phyloP scores from a whole-genome alignment of 2,888 invertebrate species.

The Melolontha melolontha region DNA sequence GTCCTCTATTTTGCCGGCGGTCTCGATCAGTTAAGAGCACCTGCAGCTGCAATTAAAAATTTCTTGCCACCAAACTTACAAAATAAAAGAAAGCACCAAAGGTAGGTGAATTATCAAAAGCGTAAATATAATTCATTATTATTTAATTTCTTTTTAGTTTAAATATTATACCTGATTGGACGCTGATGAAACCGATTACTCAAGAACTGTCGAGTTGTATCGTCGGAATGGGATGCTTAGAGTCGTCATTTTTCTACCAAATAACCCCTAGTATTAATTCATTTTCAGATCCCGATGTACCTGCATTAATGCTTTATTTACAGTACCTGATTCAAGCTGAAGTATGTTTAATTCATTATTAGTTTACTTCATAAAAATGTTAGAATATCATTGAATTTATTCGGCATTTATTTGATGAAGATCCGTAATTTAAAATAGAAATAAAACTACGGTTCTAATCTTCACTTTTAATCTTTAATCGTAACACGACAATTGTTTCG shows the following conservation, averaged over 20 bases:
- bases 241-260: conserved; percentile 81
- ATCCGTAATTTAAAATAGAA: too few relatives aligned
- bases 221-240: conserved; percentile 84
- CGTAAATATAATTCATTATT: background rate
- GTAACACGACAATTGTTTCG: too few relatives aligned
- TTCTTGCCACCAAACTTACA: conserved; percentile 45
- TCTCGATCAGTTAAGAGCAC: conserved; percentile 71
- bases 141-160: conserved; percentile 54
- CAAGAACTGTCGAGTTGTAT: conserved; percentile 71
- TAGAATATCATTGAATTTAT: too few relatives aligned
- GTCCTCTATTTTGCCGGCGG: conserved; percentile 81
- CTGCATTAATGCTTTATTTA: conserved; percentile 81
- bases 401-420: too few relatives aligned
- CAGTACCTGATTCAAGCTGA: conserved; percentile 90
- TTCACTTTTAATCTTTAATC: too few relatives aligned
- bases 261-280: conserved; percentile 75
- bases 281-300: conserved; percentile 73
- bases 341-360: conserved; percentile 66
- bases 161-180: conserved; percentile 66
- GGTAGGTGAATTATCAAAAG: conserved; percentile 35
- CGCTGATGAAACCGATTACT: conserved; percentile 62
- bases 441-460: too few relatives aligned
- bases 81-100: conserved; percentile 38
- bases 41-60: conserved; percentile 33
- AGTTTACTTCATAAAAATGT: background rate